Base-by-base conservation (phyloP, 2,888 invertebrate genomes). In the Cosmorhoe ocellata region DNA sequence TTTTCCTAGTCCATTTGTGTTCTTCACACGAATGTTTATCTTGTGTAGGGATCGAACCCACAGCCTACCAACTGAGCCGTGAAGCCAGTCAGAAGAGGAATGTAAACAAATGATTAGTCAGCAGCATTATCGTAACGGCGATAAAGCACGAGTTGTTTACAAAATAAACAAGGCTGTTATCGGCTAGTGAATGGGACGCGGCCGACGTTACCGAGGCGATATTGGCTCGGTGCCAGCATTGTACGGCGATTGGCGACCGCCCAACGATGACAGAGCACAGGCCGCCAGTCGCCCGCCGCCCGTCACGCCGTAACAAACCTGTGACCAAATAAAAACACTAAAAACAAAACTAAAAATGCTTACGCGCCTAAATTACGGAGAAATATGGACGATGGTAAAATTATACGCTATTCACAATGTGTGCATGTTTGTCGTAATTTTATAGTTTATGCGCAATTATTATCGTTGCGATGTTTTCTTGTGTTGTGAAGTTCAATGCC, bases 321-420 rank as follows among this genome's bases (percentile, higher is more conserved):
- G 71, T 69, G 69, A 62, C 67, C 65, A 58, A 63, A 55, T 56
- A 62, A 63, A 62, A 56, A 67, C 56, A 58, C 55, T 6, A 66
- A 63, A 64, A 57, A 31, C 14, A 65, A 63, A 64, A 59, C 64
- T 64, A 64, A 75, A 78, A 74, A 87, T 86, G 87, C 56, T 74
- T 76, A 74, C 71, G 64, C 79, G 71, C 76, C 72, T 76, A 58
- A 78, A 80, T 73, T 72, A 69, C 69, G 73, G 76, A 80, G 80
- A 82, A 76, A 69, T 67, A 88, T 87, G 88, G 84, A 86, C 84
- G 66, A 74, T 76, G 78, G 74, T 79, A 78, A 78, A 53, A 41
- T 34, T 44, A 51, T 56, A 58, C 56, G 46, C 53, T 61, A 62
- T 52, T 62, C 52, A 57, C 60, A 57, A 64, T 71, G 63, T 75